Evolutionary conservation across 2,888 invertebrate genomes (phyloP).

Genomic region (Epirrita christyi): DNA sequence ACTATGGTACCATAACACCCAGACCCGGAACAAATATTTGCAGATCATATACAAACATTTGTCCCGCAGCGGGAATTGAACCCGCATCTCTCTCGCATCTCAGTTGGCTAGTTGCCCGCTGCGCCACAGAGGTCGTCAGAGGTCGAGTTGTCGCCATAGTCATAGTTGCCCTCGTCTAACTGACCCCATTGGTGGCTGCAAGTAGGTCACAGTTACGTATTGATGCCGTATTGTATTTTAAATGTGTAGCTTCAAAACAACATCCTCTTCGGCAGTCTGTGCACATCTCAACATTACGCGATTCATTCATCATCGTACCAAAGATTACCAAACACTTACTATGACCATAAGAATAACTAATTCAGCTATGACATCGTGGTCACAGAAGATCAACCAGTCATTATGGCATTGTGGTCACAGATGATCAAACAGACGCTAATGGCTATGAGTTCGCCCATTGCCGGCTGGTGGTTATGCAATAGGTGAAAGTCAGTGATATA

Average conservation of each 20-base stretch:
- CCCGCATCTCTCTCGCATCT: no score
- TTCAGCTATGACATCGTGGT: background rate
- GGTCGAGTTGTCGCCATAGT: no score
- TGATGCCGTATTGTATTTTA: conserved; percentile 12
- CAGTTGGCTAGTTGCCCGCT: no score
- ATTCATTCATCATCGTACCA: conserved; percentile 21
- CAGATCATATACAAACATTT: no score
- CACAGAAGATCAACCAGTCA: conserved; percentile 14
- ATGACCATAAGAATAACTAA: background rate
- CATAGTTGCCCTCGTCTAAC: no score
- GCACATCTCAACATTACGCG: conserved; percentile 19
- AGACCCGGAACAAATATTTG: no score
- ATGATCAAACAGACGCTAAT: conserved; percentile 5
- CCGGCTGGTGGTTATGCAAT: conserved; percentile 31
- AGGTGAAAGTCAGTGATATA: conserved; percentile 46
- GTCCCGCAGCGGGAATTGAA: no score
- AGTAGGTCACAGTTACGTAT: conserved; percentile 6
- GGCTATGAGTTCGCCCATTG: conserved; percentile 10
- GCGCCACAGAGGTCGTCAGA: no score
- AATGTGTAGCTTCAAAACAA: conserved; percentile 13
- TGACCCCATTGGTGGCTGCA: no score
- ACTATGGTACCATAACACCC: no score
- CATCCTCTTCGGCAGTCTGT: conserved; percentile 22
- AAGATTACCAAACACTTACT: conserved; percentile 2
- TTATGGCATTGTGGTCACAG: conserved; percentile 7